phyloP scores from a whole-genome alignment of 2,797 vertebrate genomes.

The Dicrostonyx torquatus region DNA sequence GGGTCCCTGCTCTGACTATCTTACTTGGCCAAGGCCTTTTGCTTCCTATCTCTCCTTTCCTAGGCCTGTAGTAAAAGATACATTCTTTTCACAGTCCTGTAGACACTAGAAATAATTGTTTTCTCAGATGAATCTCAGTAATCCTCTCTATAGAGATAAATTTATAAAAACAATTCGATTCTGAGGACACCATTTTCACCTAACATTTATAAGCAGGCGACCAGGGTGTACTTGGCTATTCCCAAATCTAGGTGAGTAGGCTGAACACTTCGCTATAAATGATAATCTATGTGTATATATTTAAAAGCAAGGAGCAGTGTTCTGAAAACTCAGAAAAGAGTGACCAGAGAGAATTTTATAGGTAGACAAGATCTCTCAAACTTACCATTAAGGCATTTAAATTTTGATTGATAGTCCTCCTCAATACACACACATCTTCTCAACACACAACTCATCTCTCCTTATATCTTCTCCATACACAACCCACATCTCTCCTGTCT shows the following conservation, averaged over 20 bases:
- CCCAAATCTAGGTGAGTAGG: neutral
- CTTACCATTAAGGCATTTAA: neutral
- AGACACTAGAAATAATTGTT: conserved; percentile 50
- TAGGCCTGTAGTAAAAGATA: neutral
- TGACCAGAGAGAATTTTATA: neutral
- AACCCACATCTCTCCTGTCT: neutral
- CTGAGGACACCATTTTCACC: neutral
- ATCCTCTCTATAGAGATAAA: conserved; percentile 1
- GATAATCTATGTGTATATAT: neutral
- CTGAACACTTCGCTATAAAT: neutral
- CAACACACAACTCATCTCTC: neutral
- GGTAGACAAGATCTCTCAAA: neutral
- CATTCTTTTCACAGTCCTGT: neutral
- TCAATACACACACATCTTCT: neutral
- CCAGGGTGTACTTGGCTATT: neutral
- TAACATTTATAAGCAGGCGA: conserved; percentile 51
- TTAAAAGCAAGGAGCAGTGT: neutral
- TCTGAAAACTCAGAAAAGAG: conserved; percentile 19
- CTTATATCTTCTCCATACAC: neutral
- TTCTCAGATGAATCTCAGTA: conserved; percentile 18
- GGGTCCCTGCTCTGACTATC: rapidly evolving
- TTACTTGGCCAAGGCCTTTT: neutral
- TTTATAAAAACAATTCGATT: conserved; percentile 13
- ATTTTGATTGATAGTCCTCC: neutral
- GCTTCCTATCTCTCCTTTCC: neutral